These are phyloP conservation scores for Aspiorhynchus laticeps DNA, from an alignment of 2,113 vertebrate genomes.

Conservation along the genomic window DNA sequence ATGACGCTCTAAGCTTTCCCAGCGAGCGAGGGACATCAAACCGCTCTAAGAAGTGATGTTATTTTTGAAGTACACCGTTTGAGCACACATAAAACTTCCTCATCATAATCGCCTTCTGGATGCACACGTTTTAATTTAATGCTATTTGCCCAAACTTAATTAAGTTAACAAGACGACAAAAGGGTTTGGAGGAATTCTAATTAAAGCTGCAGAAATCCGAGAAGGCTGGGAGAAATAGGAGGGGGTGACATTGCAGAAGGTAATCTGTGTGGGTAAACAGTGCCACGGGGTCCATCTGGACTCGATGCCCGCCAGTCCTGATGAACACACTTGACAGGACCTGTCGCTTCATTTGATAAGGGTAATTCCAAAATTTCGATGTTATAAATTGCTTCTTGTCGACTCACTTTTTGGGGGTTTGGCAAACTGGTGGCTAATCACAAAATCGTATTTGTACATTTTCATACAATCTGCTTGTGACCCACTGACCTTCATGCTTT, in stretches of 20 bases:
- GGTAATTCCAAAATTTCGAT: not conserved
- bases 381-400: not conserved
- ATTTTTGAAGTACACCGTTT: conserved; percentile 7
- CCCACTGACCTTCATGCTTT: not conserved
- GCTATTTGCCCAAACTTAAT: conserved; percentile 67
- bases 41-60: not conserved
- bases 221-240: conserved; percentile 2
- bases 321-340: conserved; percentile 30
- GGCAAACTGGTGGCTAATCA: not conserved
- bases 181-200: conserved; percentile 65
- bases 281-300: conserved; percentile 64
- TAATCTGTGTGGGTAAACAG: conserved; percentile 69
- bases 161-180: conserved; percentile 61
- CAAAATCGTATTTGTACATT: not conserved
- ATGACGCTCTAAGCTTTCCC: conserved; percentile 34
- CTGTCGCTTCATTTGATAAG: not conserved
- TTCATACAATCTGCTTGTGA: not conserved
- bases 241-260: conserved; percentile 71
- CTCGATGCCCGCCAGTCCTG: conserved; percentile 1
- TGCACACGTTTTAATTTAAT: conserved; percentile 61
- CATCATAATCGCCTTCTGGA: conserved; percentile 48
- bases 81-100: not conserved
- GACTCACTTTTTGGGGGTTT: not conserved
- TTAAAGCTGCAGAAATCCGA: conserved; percentile 60
- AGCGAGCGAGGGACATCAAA: conserved; percentile 16